Base-by-base conservation (phyloP, 2,113 vertebrate genomes). In the Pipra filicauda region DNA sequence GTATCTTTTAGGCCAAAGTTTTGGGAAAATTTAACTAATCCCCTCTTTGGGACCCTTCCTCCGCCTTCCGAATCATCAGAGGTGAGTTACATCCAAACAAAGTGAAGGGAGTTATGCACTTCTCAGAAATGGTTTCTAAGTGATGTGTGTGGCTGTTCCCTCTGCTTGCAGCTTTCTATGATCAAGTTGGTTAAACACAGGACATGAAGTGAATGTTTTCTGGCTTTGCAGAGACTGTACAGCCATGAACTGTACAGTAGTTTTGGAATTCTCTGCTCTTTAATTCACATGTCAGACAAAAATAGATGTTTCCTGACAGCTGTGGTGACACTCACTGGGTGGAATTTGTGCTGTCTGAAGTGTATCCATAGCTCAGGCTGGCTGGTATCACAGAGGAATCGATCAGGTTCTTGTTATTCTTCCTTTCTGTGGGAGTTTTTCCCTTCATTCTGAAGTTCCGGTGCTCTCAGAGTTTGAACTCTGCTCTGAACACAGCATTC, bases 21-120 rank as follows among this genome's bases (percentile, higher is more conserved):
- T 96, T 99, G 99, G 99, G 99, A 99, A 92, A 99, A 99, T 93
- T 97, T 99, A 97, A 99, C 98, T 7, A 99, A 98, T 20, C 99
- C 99, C 0, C 98, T 99, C 12, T 99, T 99, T 85, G 99, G 98
- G 69, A 98, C 98, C 2, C 98, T 99, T 59, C 98, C 98, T 57
- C 97, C 98, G 0, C 99, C 98, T 44, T 98, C 98, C 2, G 99
- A 99, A 65, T 99, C 98, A 15, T 99, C 99, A 35, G 99, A 99
- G 98, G 99, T 99, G 94, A 96, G 95, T 94, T 37, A 17, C 14
- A 41, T 30, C 39, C 33, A 16, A 58, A 43, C 15, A n/a, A 8
- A 54, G 48, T n/a, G 6, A 49, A 24, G 15, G 27, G 23, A n/a
- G 30, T 54, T 66, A 2, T 6, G 23, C 54, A 26, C 49, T 46